phyloP scores from a whole-genome alignment of 2,888 invertebrate genomes.

The Campopleginae sp. region DNA sequence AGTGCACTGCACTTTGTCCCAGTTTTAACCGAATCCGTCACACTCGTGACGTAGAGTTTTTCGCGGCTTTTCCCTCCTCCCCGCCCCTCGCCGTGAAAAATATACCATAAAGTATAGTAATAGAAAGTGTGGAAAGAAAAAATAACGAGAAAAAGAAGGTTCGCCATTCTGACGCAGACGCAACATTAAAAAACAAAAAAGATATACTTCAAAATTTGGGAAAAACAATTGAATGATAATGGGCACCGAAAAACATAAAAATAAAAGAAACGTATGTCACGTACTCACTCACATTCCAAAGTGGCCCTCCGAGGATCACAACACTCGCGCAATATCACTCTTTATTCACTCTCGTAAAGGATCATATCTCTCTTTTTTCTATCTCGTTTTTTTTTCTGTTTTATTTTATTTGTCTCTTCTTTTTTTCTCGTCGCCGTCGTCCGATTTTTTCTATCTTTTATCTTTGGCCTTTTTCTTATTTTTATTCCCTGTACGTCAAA shows the following conservation, averaged over 20 bases:
- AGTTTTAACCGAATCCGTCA: conserved; percentile 83
- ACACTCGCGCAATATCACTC: conserved; percentile 36
- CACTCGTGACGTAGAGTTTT: conserved; percentile 82
- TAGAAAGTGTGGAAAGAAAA: conserved; percentile 21
- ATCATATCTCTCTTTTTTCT: conserved; percentile 59
- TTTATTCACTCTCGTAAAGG: conserved; percentile 63
- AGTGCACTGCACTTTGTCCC: conserved; percentile 84
- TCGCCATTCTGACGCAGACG: neutral
- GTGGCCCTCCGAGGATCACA: conserved; percentile 64
- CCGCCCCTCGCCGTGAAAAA: conserved; percentile 60
- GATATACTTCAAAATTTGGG: conserved; percentile 1
- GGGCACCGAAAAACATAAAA: conserved; percentile 18
- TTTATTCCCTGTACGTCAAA: conserved; percentile 44
- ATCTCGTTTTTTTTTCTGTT: conserved; percentile 43
- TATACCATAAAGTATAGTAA: conserved; percentile 14
- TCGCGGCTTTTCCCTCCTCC: conserved; percentile 77
- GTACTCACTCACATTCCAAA: conserved; percentile 77
- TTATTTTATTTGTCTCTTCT: neutral
- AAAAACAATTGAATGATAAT: neutral
- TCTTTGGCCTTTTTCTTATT: conserved; percentile 15
- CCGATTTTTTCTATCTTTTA: conserved; percentile 1
- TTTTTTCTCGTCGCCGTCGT: conserved; percentile 10
- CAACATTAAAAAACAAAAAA: neutral
- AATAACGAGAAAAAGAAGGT: neutral
- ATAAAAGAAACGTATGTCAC: conserved; percentile 58